Conservation (phyloP, 1,140 invertebrate genomes). For the Stegodyphus dumicola region DNA sequence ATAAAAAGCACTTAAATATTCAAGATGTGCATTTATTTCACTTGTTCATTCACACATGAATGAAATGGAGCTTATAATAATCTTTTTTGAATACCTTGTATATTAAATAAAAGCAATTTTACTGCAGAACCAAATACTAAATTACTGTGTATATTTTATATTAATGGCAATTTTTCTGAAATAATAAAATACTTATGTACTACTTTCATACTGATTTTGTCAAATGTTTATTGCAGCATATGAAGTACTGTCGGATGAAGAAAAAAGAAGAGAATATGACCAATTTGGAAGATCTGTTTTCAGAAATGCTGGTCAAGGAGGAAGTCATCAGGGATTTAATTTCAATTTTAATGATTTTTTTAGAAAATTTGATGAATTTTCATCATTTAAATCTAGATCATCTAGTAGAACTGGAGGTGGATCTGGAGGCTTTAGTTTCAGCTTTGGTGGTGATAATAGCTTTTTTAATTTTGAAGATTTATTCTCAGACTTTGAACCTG, state of each 20-base stretch:
- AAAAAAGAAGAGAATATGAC: slow-evolving; percentile 68
- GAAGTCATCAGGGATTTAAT: slow-evolving; percentile 47
- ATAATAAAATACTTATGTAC: background rate
- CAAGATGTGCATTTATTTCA: no score
- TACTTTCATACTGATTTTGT: no score
- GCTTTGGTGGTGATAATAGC: slow-evolving; percentile 23
- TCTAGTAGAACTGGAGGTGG: slow-evolving; percentile 21
- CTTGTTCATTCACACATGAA: no score
- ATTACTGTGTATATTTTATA: no score
- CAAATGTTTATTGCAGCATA: slow-evolving; percentile 65
- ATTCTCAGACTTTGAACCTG: slow-evolving; percentile 62
- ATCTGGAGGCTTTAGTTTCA: slow-evolving; percentile 18
- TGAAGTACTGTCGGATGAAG: slow-evolving; percentile 68
- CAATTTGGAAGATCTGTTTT: slow-evolving; percentile 64
- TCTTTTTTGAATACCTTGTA: no score
- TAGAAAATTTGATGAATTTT: slow-evolving; percentile 64
- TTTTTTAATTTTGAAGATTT: slow-evolving; percentile 64
- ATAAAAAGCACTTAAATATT: no score
- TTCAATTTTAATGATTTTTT: slow-evolving; percentile 68
- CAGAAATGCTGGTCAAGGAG: slow-evolving; percentile 41
- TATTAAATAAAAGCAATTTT: no score
- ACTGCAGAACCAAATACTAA: no score
- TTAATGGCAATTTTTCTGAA: no score
- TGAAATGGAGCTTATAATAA: no score
- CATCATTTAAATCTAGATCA: slow-evolving; percentile 52